These are phyloP conservation scores for Caenorhabditis latens DNA, from an alignment of 1,140 invertebrate species.

Conservation along the genomic window DNA sequence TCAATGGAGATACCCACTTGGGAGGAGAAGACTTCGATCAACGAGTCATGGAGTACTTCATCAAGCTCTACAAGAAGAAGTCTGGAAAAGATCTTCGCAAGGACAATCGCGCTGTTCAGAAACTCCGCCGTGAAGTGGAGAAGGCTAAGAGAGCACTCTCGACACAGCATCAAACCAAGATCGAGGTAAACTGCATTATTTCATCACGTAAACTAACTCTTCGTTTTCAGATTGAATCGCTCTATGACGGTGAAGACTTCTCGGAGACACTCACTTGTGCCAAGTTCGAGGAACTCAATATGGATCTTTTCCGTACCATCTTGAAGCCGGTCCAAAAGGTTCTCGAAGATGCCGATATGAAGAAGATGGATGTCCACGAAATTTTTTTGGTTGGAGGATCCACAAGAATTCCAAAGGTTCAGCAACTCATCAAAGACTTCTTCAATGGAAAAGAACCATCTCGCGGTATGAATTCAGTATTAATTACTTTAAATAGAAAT, in stretches of 20 bases:
- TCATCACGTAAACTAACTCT: not conserved
- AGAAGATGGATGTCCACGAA: slow-evolving; percentile 84
- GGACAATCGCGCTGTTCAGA: slow-evolving; percentile 90
- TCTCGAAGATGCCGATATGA: slow-evolving; percentile 84
- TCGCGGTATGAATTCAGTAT: slow-evolving; percentile 83
- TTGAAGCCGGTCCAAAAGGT: slow-evolving; percentile 90
- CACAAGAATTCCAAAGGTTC: slow-evolving; percentile 97
- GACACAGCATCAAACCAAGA: slow-evolving; percentile 90
- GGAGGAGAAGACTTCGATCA: slow-evolving; percentile 79
- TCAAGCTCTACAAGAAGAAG: slow-evolving; percentile 61
- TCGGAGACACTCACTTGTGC: slow-evolving; percentile 93
- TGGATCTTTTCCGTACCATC: slow-evolving; percentile 87
- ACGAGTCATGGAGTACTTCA: slow-evolving; percentile 67
- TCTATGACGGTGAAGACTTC: slow-evolving; percentile 94
- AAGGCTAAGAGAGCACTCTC: slow-evolving; percentile 93
- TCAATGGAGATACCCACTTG: slow-evolving; percentile 90
- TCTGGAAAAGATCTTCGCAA: slow-evolving; percentile 85
- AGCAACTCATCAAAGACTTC: slow-evolving; percentile 97
- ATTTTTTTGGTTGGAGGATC: slow-evolving; percentile 87
- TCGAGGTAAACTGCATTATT: slow-evolving; percentile 81
- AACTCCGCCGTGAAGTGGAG: slow-evolving; percentile 86
- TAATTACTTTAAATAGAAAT: too few relatives aligned
- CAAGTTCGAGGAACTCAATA: slow-evolving; percentile 91
- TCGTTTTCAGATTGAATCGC: slow-evolving; percentile 84
- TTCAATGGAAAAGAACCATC: slow-evolving; percentile 97